Conservation (phyloP, 2,888 invertebrate genomes). For the Stratiomys singularior region DNA sequence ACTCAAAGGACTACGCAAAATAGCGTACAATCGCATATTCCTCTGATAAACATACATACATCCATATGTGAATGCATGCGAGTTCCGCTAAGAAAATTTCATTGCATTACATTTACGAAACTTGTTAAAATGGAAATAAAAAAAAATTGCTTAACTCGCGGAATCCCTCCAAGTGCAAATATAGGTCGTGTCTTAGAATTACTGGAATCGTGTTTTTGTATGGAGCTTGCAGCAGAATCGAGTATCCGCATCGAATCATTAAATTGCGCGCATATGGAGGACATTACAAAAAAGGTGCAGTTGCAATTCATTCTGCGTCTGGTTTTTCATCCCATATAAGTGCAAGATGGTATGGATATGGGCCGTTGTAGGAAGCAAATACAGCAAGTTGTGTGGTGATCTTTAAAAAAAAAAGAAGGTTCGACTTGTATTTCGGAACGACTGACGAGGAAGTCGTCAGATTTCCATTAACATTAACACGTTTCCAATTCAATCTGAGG, state of each 20-base stretch:
- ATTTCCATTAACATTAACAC: constrained; percentile 26
- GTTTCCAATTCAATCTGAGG: constrained; percentile 23
- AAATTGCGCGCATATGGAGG: constrained; percentile 8
- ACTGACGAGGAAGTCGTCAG: not conserved
- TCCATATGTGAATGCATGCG: too few relatives aligned
- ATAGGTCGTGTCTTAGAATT: constrained; percentile 47
- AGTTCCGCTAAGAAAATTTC: too few relatives aligned
- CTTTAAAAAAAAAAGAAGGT: not conserved
- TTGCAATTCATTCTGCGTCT: not conserved
- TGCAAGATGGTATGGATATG: too few relatives aligned
- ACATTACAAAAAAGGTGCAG: not conserved
- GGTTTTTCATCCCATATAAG: not conserved
- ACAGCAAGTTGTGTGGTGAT: not conserved
- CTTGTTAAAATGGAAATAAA: constrained; percentile 1
- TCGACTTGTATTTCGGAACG: not conserved
- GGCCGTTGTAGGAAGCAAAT: not conserved
- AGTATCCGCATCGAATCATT: constrained; percentile 2
- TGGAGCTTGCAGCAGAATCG: not conserved
- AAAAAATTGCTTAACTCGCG: constrained; percentile 11
- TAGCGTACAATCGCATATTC: too few relatives aligned
- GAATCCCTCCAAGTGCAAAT: constrained; percentile 46
- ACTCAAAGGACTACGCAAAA: too few relatives aligned
- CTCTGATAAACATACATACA: too few relatives aligned
- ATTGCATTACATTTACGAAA: not conserved
- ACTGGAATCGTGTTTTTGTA: constrained; percentile 31